Percentiles rank a stretch among this genome's conserved stretches.
These are phyloP conservation scores for Panopea generosa DNA, from an alignment of 2,888 invertebrate species.

Conservation along the genomic window DNA sequence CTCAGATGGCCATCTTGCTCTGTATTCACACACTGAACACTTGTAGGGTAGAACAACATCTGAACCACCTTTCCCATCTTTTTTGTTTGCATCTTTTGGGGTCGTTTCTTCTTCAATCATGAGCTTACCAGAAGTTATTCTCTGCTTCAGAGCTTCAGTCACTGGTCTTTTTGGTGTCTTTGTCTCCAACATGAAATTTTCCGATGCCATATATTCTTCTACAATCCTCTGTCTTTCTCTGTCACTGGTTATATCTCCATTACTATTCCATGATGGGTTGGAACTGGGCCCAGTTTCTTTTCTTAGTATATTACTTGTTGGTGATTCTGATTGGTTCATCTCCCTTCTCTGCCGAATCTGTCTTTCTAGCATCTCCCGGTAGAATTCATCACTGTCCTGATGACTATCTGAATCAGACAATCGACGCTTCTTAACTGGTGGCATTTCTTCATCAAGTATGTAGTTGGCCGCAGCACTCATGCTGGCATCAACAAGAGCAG, in stretches of 20 bases:
- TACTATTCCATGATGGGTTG: constrained; percentile 17
- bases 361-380: constrained; percentile 40
- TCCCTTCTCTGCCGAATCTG: constrained; percentile 38
- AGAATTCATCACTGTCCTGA: constrained; percentile 43
- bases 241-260: constrained; percentile 1
- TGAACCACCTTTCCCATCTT: constrained; percentile 46
- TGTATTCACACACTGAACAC: constrained; percentile 84
- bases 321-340: constrained; percentile 16
- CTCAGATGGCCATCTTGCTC: constrained; percentile 85
- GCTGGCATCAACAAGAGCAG: constrained; percentile 63
- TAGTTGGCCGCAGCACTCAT: constrained; percentile 31
- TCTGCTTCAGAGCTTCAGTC: constrained; percentile 65
- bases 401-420: constrained; percentile 68
- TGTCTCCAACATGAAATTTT: constrained; percentile 15
- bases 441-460: constrained; percentile 31
- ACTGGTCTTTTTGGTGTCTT: constrained; percentile 50
- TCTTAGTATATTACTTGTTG: no score
- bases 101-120: constrained; percentile 23
- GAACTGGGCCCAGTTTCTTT: constrained; percentile 1
- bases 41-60: constrained; percentile 81
- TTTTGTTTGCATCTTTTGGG: not conserved
- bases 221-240: constrained; percentile 22
- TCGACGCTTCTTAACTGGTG: constrained; percentile 66
- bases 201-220: constrained; percentile 37
- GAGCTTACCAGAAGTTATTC: constrained; percentile 44